Evolutionary conservation across 1,140 invertebrate genomes (phyloP).

Genomic region (Metopolophium dirhodum): DNA sequence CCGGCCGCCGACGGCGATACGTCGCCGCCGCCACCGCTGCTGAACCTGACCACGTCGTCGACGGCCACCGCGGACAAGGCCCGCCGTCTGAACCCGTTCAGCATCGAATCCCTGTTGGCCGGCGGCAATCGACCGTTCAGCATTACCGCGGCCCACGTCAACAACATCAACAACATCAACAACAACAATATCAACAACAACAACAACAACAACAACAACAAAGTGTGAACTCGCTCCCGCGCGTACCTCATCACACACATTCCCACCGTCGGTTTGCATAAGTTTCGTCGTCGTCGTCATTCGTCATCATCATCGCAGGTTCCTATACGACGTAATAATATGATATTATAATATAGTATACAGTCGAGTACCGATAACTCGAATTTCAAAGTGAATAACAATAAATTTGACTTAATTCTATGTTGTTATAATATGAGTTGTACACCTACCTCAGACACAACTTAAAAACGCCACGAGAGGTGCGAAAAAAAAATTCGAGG

Average conservation of each 20-base stretch:
- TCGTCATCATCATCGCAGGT: neutral
- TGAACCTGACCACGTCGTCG: constrained; percentile 62
- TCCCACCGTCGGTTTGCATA: neutral
- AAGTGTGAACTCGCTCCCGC: neutral
- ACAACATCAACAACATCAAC: constrained; percentile 43
- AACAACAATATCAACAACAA: constrained; percentile 6
- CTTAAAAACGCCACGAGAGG: too few relatives aligned
- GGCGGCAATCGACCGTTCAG: constrained; percentile 63
- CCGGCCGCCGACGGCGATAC: constrained; percentile 58
- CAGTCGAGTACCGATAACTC: too few relatives aligned
- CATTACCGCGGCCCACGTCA: constrained; percentile 43
- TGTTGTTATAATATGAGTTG: too few relatives aligned
- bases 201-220: constrained; percentile 49
- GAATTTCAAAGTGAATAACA: too few relatives aligned
- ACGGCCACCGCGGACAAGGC: constrained; percentile 67
- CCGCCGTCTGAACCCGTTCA: constrained; percentile 77
- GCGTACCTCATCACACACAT: neutral
- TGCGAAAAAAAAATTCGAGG: too few relatives aligned
- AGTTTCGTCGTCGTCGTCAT: neutral
- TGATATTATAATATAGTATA: neutral
- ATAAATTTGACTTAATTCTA: too few relatives aligned
- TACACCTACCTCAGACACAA: too few relatives aligned
- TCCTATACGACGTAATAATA: neutral
- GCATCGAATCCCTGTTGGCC: constrained; percentile 80
- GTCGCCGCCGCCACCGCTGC: constrained; percentile 62